Percentiles rank a stretch among this genome's conserved stretches.
Conservation (phyloP, 1,140 invertebrate species). For the Drosophila kurseongensis region DNA sequence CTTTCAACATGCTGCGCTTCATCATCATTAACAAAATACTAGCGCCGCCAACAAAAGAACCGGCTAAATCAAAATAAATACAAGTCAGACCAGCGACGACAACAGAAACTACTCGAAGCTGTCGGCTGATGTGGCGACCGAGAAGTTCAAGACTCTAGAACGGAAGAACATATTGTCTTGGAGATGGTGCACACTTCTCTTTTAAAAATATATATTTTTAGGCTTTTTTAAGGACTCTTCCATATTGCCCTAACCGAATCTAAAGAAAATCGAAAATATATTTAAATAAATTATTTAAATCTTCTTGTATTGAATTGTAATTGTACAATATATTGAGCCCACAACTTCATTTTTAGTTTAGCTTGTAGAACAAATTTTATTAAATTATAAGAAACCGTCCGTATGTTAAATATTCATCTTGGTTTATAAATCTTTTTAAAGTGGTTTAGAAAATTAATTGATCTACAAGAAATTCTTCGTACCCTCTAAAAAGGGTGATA, state of each 20-base stretch:
- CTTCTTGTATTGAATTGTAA: no score
- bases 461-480: neutral
- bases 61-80: conserved; percentile 77
- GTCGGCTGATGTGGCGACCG: conserved; percentile 31
- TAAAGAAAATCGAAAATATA: no score
- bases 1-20: conserved; percentile 79
- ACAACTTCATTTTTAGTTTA: no score
- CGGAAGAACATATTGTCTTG: conserved; percentile 2
- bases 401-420: no score
- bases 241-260: no score
- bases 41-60: conserved; percentile 44
- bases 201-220: neutral
- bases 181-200: neutral
- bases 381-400: no score
- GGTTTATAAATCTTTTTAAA: no score
- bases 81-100: conserved; percentile 18
- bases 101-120: conserved; percentile 34
- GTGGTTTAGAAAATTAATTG: neutral
- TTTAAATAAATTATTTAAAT: no score
- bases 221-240: no score
- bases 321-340: no score
- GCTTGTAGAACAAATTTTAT: no score
- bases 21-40: conserved; percentile 78
- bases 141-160: conserved; percentile 34
- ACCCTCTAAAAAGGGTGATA: neutral